Conservation (phyloP, 2,113 vertebrate genomes). For the Bubalus kerabau region DNA sequence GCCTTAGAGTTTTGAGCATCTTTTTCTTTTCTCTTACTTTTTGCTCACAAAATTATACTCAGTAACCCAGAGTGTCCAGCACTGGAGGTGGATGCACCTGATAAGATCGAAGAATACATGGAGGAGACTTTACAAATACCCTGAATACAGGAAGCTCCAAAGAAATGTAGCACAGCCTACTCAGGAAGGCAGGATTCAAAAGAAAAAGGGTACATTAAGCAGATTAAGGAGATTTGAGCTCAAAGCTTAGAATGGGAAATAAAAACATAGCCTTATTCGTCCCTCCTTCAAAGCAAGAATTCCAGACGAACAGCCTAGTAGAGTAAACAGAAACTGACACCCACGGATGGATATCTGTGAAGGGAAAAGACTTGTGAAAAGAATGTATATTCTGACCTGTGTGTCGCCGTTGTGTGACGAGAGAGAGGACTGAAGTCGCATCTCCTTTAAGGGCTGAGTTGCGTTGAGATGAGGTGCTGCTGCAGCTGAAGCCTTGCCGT, state of each 20-base stretch:
- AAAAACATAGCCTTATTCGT: neutral
- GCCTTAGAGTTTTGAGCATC: neutral
- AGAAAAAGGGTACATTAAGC: neutral
- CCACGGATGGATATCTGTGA: neutral
- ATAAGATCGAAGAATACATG: neutral
- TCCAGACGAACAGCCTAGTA: neutral
- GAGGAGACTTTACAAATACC: neutral
- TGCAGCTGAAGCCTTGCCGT: neutral
- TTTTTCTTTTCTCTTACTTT: slow-evolving; percentile 1
- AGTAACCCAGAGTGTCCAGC: neutral
- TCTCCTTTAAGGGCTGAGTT: neutral
- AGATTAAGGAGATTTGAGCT: neutral
- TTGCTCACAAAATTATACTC: slow-evolving; percentile 23
- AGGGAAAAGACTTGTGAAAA: neutral
- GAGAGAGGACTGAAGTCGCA: neutral
- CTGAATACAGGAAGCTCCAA: neutral
- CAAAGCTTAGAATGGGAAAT: slow-evolving; percentile 10
- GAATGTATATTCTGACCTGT: neutral
- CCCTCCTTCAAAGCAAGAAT: neutral
- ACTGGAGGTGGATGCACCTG: neutral
- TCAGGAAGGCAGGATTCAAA: neutral
- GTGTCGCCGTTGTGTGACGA: neutral
- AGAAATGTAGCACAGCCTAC: neutral
- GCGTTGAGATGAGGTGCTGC: neutral
- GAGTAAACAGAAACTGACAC: neutral